A percentile compares a stretch with the other conserved stretches of the same genome.
Evolutionary conservation across 2,113 vertebrate genomes (phyloP).

Genomic region (Anguilla rostrata): DNA sequence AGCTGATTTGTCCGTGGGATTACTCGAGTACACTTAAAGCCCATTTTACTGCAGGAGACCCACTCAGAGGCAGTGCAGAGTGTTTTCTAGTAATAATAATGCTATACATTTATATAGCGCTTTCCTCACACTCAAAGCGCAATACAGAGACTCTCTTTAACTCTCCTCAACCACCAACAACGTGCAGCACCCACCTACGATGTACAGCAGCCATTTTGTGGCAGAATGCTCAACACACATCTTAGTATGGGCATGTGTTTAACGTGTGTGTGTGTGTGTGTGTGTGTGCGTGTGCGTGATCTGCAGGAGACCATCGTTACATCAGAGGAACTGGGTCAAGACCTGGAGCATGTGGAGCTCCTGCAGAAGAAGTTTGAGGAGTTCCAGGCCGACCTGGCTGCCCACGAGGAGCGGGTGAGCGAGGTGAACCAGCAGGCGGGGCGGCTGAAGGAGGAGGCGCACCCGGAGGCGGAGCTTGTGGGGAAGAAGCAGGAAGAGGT

Average conservation of each 20-base stretch:
- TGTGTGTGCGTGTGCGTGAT: not conserved
- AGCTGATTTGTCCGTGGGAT: too few relatives aligned
- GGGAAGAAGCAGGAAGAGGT: slow-evolving; percentile 92
- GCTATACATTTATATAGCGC: too few relatives aligned
- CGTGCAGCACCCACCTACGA: not conserved
- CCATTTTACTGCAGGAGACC: too few relatives aligned
- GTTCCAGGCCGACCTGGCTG: slow-evolving; percentile 95
- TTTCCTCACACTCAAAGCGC: too few relatives aligned
- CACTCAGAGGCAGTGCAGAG: too few relatives aligned
- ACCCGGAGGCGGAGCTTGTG: slow-evolving; percentile 88
- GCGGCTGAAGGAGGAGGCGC: slow-evolving; percentile 85
- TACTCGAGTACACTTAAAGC: too few relatives aligned
- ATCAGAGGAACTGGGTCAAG: slow-evolving; percentile 95
- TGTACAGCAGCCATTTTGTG: too few relatives aligned
- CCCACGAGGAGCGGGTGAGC: slow-evolving; percentile 95
- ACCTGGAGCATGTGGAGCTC: slow-evolving; percentile 94
- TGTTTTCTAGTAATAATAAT: too few relatives aligned
- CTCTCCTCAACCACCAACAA: too few relatives aligned
- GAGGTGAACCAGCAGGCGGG: slow-evolving; percentile 94
- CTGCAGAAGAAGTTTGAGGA: slow-evolving; percentile 99
- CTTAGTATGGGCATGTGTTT: too few relatives aligned
- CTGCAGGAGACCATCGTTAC: slow-evolving; percentile 91
- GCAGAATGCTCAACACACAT: too few relatives aligned
- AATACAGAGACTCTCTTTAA: too few relatives aligned
- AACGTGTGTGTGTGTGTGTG: not conserved